Conservation (phyloP, 2,888 invertebrate species). For the Drosophila paramelanica region DNA sequence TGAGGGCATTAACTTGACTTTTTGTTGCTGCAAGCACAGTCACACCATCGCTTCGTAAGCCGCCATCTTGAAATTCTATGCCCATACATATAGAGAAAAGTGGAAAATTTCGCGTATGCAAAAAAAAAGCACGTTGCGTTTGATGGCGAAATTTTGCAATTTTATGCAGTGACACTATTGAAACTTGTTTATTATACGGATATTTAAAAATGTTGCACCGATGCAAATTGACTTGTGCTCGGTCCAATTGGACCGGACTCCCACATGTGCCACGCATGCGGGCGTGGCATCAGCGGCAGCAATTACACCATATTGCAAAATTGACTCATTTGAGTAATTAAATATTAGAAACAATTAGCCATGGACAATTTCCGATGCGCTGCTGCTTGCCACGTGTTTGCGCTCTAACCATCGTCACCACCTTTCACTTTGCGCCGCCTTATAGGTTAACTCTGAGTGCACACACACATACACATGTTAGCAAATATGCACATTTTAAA, state of each 20-base stretch:
- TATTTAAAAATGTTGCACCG: slow-evolving; percentile 1
- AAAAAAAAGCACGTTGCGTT: slow-evolving; percentile 50
- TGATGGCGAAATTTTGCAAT: slow-evolving; percentile 13
- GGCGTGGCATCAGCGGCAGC: slow-evolving; percentile 55
- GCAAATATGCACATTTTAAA: slow-evolving; percentile 51
- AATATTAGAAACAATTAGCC: slow-evolving; percentile 27
- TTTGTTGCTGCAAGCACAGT: slow-evolving; percentile 33
- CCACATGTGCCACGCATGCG: slow-evolving; percentile 34
- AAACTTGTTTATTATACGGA: slow-evolving; percentile 10
- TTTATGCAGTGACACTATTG: not conserved
- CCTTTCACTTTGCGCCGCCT: slow-evolving; percentile 70
- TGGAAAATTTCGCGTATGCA: slow-evolving; percentile 50
- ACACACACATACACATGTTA: slow-evolving; percentile 35
- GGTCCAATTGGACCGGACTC: not conserved
- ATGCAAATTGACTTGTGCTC: not conserved
- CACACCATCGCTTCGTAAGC: slow-evolving; percentile 44
- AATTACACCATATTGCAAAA: slow-evolving; percentile 64
- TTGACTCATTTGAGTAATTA: slow-evolving; percentile 22
- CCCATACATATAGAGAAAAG: slow-evolving; percentile 50
- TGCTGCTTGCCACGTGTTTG: slow-evolving; percentile 70
- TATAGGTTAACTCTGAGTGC: slow-evolving; percentile 56
- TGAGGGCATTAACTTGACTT: slow-evolving; percentile 9
- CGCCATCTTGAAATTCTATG: slow-evolving; percentile 77
- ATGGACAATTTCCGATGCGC: slow-evolving; percentile 19
- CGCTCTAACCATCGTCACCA: slow-evolving; percentile 45